Base-by-base conservation (phyloP, 2,113 vertebrate genomes). In the Istiophorus platypterus region DNA sequence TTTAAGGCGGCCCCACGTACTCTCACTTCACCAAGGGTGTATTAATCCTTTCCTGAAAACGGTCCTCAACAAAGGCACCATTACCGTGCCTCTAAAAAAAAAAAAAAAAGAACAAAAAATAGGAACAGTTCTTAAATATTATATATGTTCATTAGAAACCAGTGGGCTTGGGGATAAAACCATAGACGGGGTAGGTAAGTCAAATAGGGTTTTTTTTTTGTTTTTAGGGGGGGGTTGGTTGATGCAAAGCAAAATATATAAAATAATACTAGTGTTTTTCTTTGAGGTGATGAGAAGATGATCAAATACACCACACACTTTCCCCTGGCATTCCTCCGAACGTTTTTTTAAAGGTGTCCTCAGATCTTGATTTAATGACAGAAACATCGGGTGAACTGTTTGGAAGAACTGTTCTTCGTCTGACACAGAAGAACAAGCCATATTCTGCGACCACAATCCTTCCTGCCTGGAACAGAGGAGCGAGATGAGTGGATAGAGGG, bases 321-420 rank as follows among this genome's bases (percentile, higher is more conserved):
- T 34, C 15, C 13, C 8, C 7, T n/a, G 39, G 75, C 45, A 54
- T 65, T 79, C 27, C 61, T 58, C 47, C 56, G 27, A 67, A 58
- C 18, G 26, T 69, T 65, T 84, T 80, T 73, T 41, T 14, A 75
- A 79, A 79, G 80, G 49, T 83, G 72, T 76, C 76, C 45, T 73
- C 26, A 41, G 68, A 72, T 26, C 29, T 61, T 70, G 27, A 84
- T 80, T 85, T 84, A 69, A 86, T 51, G n/a, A 56, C 74, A 68
- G 65, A 67, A 78, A 61, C 61, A 41, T 3, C 3, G 62, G 76
- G 64, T 79, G 62, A 65, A 75, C 71, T 37, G 5, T 54, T 72
- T 74, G 77, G 71, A 75, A 70, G 74, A 9, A 72, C 73, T 59
- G 70, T 70, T 68, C 80, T 82, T 86, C 70, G 61, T 66, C 83